phyloP scores from a whole-genome alignment of 2,888 invertebrate species.

The Sarcophaga rosellei region DNA sequence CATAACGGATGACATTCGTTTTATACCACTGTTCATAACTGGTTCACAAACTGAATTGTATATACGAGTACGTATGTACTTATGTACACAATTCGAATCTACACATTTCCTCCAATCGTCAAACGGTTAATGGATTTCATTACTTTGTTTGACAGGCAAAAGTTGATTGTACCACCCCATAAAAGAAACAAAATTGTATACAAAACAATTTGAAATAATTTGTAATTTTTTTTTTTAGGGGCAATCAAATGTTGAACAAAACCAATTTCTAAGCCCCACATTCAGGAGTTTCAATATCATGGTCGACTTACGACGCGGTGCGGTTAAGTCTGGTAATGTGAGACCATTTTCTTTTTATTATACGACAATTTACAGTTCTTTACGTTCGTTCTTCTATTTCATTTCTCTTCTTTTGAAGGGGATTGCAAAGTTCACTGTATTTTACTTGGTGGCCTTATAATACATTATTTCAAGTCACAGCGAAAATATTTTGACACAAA shows the following conservation, averaged over 20 bases:
- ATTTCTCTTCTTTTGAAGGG: neutral
- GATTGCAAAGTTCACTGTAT: conserved; percentile 34
- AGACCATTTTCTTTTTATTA: conserved; percentile 71
- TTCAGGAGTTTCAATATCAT: conserved; percentile 17
- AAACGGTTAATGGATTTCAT: conserved; percentile 44
- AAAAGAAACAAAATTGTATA: neutral
- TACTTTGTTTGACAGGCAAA: conserved; percentile 23
- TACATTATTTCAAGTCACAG: neutral
- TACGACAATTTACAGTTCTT: conserved; percentile 61
- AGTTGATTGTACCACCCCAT: neutral
- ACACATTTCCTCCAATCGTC: conserved; percentile 20
- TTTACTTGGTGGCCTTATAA: conserved; percentile 36
- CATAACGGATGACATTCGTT: neutral
- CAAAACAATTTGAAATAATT: conserved; percentile 17
- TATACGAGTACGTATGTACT: no score
- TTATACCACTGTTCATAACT: neutral
- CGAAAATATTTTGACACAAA: neutral
- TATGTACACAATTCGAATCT: neutral
- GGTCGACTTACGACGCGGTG: conserved; percentile 72
- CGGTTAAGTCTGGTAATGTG: conserved; percentile 78
- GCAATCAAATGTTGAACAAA: conserved; percentile 22
- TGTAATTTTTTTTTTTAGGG: conserved; percentile 26
- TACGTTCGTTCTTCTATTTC: conserved; percentile 21
- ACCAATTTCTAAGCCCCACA: neutral
- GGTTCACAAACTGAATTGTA: neutral